Base-by-base conservation (phyloP, 2,113 vertebrate species). In the Ahaetulla prasina region DNA sequence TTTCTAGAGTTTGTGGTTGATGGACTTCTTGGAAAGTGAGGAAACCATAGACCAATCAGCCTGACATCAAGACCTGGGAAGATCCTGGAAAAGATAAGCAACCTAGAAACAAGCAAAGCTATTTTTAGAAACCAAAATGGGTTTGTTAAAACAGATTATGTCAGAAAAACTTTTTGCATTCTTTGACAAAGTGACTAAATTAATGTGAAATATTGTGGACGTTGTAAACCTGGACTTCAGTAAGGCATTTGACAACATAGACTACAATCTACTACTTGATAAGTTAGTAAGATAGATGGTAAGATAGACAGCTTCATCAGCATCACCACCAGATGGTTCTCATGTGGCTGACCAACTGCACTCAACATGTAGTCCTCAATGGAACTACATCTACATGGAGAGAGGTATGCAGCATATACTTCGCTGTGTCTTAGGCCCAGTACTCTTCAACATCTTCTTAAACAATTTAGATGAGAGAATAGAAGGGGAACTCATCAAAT, bases 1-100 rank as follows among this genome's bases (percentile, higher is more conserved):
- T 93, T 87, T 95, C 90, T 91, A 54, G 90, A 87, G 52, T 89
- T 91, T 95, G 94, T 94, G 92, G 93, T 63, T 52, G 92, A 93
- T 95, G 91, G 85, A 27, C 91, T 95, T 45, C 57, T 94, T 93
- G 94, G 90, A 23, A 95, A 53, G 91, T 55, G 60, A 80, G 45
- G 47, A 95, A 94, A 68, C 30, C 5, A 68, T 4, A 68, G 55
- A 60, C 8, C 25, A 60, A 60, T 60, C 55, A 60, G 30, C 30
- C 27, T 68, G 60, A 68, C 11, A 68, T n/a, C 60, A 68, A 16
- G 27, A 63, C 60, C 27, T 63, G 60, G 10, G 25, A 60, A 63
- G 4, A n/a, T n/a, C 60, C 60, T 68, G 60, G 10, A 63, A 30
- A 63, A 68, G 30, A 35, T 68, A 68, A 35, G 63, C 63, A 68